Conservation (phyloP, 2,888 invertebrate species). For the Aproaerema taeniolella region DNA sequence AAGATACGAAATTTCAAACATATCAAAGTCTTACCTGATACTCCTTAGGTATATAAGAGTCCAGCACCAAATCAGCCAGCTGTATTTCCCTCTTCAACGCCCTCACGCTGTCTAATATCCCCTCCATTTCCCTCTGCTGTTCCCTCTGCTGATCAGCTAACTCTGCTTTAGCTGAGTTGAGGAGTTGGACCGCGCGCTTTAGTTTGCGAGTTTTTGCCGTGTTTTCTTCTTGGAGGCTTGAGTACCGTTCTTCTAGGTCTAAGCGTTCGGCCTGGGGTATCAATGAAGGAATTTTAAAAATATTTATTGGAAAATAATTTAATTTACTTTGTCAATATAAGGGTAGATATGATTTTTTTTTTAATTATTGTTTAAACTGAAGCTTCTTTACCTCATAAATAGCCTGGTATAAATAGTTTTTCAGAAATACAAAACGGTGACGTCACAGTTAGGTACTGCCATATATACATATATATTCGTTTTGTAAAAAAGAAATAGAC, state of each 20-base stretch:
- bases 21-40: slow-evolving; percentile 90
- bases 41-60: slow-evolving; percentile 95
- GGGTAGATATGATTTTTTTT: too few relatives aligned
- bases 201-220: slow-evolving; percentile 94
- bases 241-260: slow-evolving; percentile 96
- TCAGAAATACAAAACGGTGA: too few relatives aligned
- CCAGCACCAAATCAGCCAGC: slow-evolving; percentile 92
- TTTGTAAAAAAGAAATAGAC: too few relatives aligned
- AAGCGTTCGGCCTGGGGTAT: slow-evolving; percentile 85
- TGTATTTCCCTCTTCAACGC: slow-evolving; percentile 94
- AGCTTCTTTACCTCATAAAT: too few relatives aligned
- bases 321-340: too few relatives aligned
- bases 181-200: slow-evolving; percentile 90
- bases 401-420: too few relatives aligned
- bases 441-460: too few relatives aligned
- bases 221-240: slow-evolving; percentile 95
- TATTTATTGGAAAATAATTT: background rate
- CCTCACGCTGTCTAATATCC: slow-evolving; percentile 93
- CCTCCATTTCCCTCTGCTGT: slow-evolving; percentile 98
- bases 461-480: too few relatives aligned
- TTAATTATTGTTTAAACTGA: too few relatives aligned
- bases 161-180: slow-evolving; percentile 91
- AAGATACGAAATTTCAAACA: too few relatives aligned
- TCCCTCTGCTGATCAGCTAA: slow-evolving; percentile 93
- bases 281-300: background rate